Base-by-base conservation (phyloP, 2,888 invertebrate species). In the Pterostichus madidus region DNA sequence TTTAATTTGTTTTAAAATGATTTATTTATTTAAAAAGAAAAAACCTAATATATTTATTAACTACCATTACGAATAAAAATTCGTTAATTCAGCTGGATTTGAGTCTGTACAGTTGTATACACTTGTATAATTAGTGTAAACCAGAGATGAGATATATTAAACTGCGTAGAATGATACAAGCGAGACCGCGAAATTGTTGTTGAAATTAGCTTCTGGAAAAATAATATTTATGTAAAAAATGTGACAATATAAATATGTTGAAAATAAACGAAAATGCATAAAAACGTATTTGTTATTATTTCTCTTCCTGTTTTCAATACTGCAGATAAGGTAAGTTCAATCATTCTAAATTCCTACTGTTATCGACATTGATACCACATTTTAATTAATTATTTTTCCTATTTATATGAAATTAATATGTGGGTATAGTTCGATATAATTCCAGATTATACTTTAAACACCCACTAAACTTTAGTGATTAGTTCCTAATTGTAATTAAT, bases 191-290 rank as follows among this genome's bases (percentile, higher is more conserved):
- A 81, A 81, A 81, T 81, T 81, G 75, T 81, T 81, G 80, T 81
- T 81, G 39, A 81, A 75, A 64, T 59, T 73, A 81, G 81, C 81
- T 81, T 81, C 75, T 81, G 81, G 52, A 80, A 80, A 17, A 80
- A 80, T 64, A 64, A 80, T 81, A 81, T 81, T 81, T 81, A 81
- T 81, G 81, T 81, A 81, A 81, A 64, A 77, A 81, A 81, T 81
- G 81, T 81, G 81, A 81, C 81, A 81, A 81, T 81, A 81, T 81
- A 81, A 81, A 81, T 81, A 81, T 81, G 81, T 81, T 81, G 81
- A 81, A 81, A 81, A 81, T 81, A 81, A 81, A 78, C 17, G 46
- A 56, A 81, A 81, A 81, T 75, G 46, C 59, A 73, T 53, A 52
- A 64, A 81, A 81, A 32, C 52, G n/a, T n/a, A n/a, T 8, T 78